Conservation (phyloP, 1,140 invertebrate genomes). For the Bombyx mandarina region DNA sequence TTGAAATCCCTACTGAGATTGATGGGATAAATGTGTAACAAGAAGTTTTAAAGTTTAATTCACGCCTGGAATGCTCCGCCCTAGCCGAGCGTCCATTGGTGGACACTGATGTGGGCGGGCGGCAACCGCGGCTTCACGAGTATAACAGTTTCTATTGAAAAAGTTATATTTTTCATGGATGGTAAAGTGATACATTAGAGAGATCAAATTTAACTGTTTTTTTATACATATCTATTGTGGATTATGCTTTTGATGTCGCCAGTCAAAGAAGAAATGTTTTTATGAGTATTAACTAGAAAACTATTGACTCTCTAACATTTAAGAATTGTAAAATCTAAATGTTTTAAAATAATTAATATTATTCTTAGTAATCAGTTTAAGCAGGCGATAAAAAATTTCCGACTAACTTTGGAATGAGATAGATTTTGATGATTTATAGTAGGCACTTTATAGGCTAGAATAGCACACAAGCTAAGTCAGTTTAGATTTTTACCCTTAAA, state of each 20-base stretch:
- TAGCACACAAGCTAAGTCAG: too few species aligned
- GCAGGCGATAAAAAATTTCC: too few species aligned
- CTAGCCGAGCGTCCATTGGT: slow-evolving; percentile 29
- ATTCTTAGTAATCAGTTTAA: too few species aligned
- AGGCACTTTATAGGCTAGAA: too few species aligned
- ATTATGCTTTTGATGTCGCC: slow-evolving; percentile 13
- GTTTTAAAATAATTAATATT: too few species aligned
- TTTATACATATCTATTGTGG: slow-evolving; percentile 1
- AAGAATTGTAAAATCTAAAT: too few species aligned
- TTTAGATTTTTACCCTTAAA: too few species aligned
- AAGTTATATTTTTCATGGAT: slow-evolving; percentile 26
- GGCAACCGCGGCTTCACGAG: slow-evolving; percentile 8
- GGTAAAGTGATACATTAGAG: slow-evolving; percentile 40
- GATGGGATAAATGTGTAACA: slow-evolving; percentile 24
- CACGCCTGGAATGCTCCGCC: slow-evolving; percentile 29
- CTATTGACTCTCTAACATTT: too few species aligned
- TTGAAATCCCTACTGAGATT: slow-evolving; percentile 52
- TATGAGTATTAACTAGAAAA: too few species aligned
- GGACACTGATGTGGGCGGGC: slow-evolving; percentile 25
- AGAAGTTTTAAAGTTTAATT: slow-evolving; percentile 36
- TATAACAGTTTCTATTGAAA: slow-evolving; percentile 9
- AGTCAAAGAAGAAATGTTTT: slow-evolving; percentile 9
- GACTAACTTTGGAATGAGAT: too few species aligned
- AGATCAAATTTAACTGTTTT: slow-evolving; percentile 15
- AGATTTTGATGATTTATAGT: too few species aligned